Evolutionary conservation across 2,113 vertebrate genomes (phyloP), one percentile per base, ranked within the genome.

Genomic region (Brachyhypopomus occidentalis): DNA sequence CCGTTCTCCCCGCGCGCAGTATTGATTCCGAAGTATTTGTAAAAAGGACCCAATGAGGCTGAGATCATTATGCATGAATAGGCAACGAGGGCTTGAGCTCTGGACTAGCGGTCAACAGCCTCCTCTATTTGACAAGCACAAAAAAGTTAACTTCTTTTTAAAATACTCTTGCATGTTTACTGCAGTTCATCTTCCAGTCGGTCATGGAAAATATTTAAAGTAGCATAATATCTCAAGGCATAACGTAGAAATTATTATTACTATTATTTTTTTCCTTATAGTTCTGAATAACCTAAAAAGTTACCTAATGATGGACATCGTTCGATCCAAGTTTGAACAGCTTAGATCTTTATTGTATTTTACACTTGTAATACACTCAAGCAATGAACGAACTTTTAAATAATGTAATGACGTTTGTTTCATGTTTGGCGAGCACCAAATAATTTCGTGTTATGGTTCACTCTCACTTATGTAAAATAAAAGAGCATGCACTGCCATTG

Each of bases 11-110:
- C 79, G 75, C 84, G 84, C 82, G 6, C 64, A 30, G 58, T 80
- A 92, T 92, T 82, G 89, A 92, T 92, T 88, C 67, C 48, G 72
- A 85, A 83, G 41, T 81, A 85, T 79, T 88, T 83, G 63, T 78
- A 77, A 84, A 90, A 85, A 75, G 72, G 75, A 88, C 75, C 88
- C 81, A 83, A 41, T 76, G 77, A 72, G 83, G 80, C 85, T 89
- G 88, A 86, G 83, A 79, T 89, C 81, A 88, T 72, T 66, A 25
- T 76, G 70, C 77, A 77, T 69, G 67, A 36, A 77, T 12, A 66
- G 67, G 59, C 48, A 30, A 22, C 19, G 19, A 5, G 48, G n/a
- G 52, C 14, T 34, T 3, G 55, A 25, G n/a, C n/a, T 62, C 36
- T 19, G 17, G 17, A 12, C 30, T 38, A 55, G 22, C 45, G 45